phyloP scores from a whole-genome alignment of 2,888 invertebrate species.

The Melanotus villosus region DNA sequence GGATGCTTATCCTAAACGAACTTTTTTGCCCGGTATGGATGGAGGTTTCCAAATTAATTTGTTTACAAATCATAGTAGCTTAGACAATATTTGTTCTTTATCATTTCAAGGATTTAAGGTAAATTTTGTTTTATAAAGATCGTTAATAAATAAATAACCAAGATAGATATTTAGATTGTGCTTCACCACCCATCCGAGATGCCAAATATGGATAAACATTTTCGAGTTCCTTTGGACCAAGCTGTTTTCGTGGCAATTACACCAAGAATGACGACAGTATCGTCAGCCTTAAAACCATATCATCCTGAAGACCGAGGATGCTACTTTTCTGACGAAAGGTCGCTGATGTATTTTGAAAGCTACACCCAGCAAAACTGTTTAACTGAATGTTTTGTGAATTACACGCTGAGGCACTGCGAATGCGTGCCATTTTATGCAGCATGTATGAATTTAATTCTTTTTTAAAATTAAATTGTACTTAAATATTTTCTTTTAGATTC shows the following conservation, averaged over 20 bases:
- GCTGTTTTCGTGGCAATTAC: constrained; percentile 78
- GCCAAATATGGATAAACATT: constrained; percentile 76
- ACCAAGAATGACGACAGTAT: constrained; percentile 81
- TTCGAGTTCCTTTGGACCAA: constrained; percentile 77
- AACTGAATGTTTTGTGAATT: constrained; percentile 80
- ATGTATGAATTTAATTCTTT: constrained; percentile 57
- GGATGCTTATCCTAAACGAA: constrained; percentile 76
- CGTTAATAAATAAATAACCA: not conserved
- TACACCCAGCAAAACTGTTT: constrained; percentile 82
- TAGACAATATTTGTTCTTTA: constrained; percentile 25
- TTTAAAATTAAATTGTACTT: not conserved
- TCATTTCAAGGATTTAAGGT: constrained; percentile 38
- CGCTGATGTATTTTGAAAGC: constrained; percentile 75
- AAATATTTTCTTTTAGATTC: not conserved
- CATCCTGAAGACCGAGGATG: constrained; percentile 76
- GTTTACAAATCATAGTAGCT: not conserved
- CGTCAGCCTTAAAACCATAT: constrained; percentile 75
- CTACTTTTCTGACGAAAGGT: constrained; percentile 76
- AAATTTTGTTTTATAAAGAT: not conserved
- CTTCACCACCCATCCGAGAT: not conserved
- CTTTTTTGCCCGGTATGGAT: constrained; percentile 4
- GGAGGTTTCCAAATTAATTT: constrained; percentile 70
- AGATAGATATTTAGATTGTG: not conserved
- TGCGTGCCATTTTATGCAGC: constrained; percentile 78
- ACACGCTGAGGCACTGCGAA: constrained; percentile 69